phyloP scores from a whole-genome alignment of 1,140 invertebrate species.

The Cyclargus thomasi region DNA sequence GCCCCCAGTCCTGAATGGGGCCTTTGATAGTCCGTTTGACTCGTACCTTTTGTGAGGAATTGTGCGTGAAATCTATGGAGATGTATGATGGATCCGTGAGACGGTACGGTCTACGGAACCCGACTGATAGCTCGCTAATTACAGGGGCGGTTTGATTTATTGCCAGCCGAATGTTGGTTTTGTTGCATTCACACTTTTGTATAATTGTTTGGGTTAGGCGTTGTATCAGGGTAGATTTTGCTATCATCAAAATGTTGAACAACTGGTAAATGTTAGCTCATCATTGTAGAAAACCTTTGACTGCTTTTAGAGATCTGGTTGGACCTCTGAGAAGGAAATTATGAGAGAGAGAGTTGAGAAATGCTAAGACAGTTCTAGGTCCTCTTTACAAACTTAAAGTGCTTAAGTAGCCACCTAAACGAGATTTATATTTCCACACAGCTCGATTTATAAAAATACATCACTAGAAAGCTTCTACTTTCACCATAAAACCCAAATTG shows the following conservation, averaged over 20 bases:
- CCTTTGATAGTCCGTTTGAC: constrained; percentile 63
- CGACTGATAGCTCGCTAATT: constrained; percentile 43
- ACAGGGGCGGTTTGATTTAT: constrained; percentile 32
- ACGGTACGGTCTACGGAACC: constrained; percentile 21
- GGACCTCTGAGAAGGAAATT: no score
- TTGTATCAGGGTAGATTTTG: background rate
- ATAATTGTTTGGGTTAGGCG: background rate
- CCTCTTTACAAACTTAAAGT: no score
- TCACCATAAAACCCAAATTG: constrained; percentile 42
- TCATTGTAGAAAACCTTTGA: no score
- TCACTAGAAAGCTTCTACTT: constrained; percentile 47
- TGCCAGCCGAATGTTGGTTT: background rate
- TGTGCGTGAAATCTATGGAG: constrained; percentile 65
- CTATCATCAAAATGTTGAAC: background rate
- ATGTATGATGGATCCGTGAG: constrained; percentile 53
- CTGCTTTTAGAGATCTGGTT: no score
- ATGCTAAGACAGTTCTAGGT: no score
- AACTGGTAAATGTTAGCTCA: background rate
- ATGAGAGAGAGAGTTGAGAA: no score
- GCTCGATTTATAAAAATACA: constrained; percentile 23
- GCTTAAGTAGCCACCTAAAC: background rate
- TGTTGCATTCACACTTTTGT: background rate
- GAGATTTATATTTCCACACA: constrained; percentile 14
- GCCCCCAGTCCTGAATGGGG: constrained; percentile 57
- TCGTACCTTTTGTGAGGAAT: constrained; percentile 59